Evolutionary conservation across 2,113 vertebrate genomes (phyloP).

Genomic region (Mastomys natalensis): DNA sequence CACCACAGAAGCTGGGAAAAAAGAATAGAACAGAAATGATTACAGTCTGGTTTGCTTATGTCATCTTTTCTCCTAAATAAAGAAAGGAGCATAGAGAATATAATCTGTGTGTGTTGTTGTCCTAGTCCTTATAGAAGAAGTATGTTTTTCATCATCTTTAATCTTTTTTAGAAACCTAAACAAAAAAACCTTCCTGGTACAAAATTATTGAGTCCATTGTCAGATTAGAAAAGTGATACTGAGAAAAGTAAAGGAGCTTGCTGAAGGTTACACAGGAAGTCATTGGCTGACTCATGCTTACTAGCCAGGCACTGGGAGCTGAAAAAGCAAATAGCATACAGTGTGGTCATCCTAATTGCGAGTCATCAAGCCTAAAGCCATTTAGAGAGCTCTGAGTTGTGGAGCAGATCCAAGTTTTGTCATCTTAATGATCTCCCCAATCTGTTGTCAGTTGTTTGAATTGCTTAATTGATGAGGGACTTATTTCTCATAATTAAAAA

Average conservation of each 20-base stretch:
- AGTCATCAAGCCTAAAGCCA: not conserved
- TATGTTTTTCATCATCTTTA: not conserved
- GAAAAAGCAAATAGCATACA: not conserved
- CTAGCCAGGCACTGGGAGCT: not conserved
- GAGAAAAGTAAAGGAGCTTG: not conserved
- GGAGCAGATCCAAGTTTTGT: not conserved
- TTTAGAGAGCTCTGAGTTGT: not conserved
- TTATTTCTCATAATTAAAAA: conserved; percentile 1
- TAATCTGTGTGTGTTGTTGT: not conserved
- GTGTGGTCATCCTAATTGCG: not conserved
- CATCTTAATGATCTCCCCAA: not conserved
- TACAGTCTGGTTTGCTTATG: not conserved
- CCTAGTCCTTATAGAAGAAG: not conserved
- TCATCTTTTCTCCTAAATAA: not conserved
- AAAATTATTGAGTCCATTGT: not conserved
- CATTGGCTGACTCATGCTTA: not conserved
- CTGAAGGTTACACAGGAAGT: not conserved
- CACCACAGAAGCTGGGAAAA: not conserved
- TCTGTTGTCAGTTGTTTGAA: not conserved
- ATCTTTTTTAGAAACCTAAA: not conserved
- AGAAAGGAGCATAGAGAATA: not conserved
- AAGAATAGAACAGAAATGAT: not conserved
- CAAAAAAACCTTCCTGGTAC: not conserved
- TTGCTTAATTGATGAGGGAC: not conserved
- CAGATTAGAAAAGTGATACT: not conserved